A percentile compares a stretch with the other conserved stretches of the same genome.
These are phyloP conservation scores for Mythimna albipuncta DNA, from an alignment of 2,888 invertebrate genomes.

Conservation along the genomic window DNA sequence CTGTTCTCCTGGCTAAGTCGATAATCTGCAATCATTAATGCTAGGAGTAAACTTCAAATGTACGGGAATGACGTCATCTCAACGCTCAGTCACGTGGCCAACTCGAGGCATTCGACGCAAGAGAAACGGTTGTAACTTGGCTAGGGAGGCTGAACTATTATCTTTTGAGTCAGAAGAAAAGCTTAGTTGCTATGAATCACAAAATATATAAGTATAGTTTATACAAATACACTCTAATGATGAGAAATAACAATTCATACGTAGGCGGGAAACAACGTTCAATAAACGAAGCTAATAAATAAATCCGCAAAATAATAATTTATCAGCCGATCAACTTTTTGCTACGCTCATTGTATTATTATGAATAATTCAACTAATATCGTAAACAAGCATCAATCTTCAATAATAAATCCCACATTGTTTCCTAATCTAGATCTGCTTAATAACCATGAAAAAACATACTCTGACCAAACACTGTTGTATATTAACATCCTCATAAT, in stretches of 20 bases:
- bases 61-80: no score
- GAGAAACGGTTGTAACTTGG: no score
- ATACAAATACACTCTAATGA: not conserved
- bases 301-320: constrained; percentile 19
- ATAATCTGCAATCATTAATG: no score
- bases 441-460: constrained; percentile 47
- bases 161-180: not conserved
- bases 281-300: constrained; percentile 1
- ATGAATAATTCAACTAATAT: constrained; percentile 7
- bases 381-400: constrained; percentile 32
- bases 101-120: no score
- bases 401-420: constrained; percentile 49
- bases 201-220: not conserved
- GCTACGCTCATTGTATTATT: constrained; percentile 20
- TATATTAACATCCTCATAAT: constrained; percentile 60
- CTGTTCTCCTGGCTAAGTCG: no score
- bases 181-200: not conserved
- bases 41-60: no score
- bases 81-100: no score
- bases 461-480: constrained; percentile 45
- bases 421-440: constrained; percentile 52
- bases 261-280: not conserved
- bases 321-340: constrained; percentile 37
- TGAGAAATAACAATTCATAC: not conserved
- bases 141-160: no score